Percentiles rank a stretch among this genome's conserved stretches.
Evolutionary conservation across 1,140 invertebrate genomes (phyloP).

Genomic region (Drosophila pachea): DNA sequence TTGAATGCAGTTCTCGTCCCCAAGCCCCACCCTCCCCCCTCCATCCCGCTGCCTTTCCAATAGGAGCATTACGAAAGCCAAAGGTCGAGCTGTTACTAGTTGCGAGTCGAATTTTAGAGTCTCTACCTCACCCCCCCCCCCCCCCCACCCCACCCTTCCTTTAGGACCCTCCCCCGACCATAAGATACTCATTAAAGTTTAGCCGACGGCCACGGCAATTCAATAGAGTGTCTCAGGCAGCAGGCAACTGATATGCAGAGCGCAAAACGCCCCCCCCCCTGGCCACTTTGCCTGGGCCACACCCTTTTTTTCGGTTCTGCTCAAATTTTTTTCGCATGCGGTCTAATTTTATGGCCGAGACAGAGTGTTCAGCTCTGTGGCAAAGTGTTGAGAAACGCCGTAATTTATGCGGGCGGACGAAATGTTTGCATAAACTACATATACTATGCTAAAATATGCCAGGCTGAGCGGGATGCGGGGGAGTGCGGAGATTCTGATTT

Average conservation of each 20-base stretch:
- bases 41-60: too few species aligned
- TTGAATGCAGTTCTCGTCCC: too few species aligned
- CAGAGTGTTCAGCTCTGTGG: slow-evolving; percentile 14
- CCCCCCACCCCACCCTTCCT: too few species aligned
- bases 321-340: slow-evolving; percentile 4
- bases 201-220: too few species aligned
- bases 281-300: slow-evolving; percentile 23
- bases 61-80: too few species aligned
- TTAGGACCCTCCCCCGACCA: too few species aligned
- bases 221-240: too few species aligned
- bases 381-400: slow-evolving; percentile 29
- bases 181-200: too few species aligned
- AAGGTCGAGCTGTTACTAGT: too few species aligned
- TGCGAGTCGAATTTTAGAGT: too few species aligned
- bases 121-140: too few species aligned
- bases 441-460: slow-evolving; percentile 50
- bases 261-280: slow-evolving; percentile 26
- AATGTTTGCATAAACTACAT: slow-evolving; percentile 52
- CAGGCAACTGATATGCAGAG: slow-evolving; percentile 41
- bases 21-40: too few species aligned
- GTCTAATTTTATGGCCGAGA: slow-evolving; percentile 48
- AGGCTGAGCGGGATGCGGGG: slow-evolving; percentile 16
- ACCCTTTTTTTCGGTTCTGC: slow-evolving; percentile 19
- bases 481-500: background rate
- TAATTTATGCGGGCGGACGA: slow-evolving; percentile 48